Evolutionary conservation across 1,140 invertebrate species (phyloP).

Genomic region (Aphis gossypii): DNA sequence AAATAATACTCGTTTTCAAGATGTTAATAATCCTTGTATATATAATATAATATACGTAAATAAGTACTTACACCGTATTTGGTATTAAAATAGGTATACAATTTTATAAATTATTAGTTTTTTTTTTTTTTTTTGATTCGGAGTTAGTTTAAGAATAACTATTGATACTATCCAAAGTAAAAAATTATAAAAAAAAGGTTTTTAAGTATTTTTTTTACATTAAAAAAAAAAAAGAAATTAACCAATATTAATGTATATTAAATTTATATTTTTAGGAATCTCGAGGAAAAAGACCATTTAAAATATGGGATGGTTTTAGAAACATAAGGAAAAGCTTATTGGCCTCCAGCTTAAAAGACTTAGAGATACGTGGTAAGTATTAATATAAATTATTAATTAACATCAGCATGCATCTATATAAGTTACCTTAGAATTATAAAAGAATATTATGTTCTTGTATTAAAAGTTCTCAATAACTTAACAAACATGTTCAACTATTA

Average conservation of each 20-base stretch:
- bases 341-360: constrained; percentile 88
- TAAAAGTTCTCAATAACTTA: neutral
- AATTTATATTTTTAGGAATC: constrained; percentile 74
- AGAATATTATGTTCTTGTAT: neutral
- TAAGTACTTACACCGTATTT: too few species aligned
- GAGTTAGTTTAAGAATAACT: too few species aligned
- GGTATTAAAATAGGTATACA: too few species aligned
- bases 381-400: neutral
- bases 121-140: too few species aligned
- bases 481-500: neutral
- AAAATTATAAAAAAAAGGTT: too few species aligned
- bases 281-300: constrained; percentile 94
- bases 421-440: neutral
- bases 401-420: neutral
- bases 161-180: too few species aligned
- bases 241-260: neutral
- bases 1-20: too few species aligned
- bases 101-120: too few species aligned
- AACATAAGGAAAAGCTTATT: constrained; percentile 92
- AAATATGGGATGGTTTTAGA: constrained; percentile 96
- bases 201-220: too few species aligned
- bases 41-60: too few species aligned
- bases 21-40: too few species aligned
- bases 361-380: constrained; percentile 81
- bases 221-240: neutral